Evolutionary conservation across 2,113 vertebrate genomes (phyloP).

Genomic region (Myxocyprinus asiaticus): DNA sequence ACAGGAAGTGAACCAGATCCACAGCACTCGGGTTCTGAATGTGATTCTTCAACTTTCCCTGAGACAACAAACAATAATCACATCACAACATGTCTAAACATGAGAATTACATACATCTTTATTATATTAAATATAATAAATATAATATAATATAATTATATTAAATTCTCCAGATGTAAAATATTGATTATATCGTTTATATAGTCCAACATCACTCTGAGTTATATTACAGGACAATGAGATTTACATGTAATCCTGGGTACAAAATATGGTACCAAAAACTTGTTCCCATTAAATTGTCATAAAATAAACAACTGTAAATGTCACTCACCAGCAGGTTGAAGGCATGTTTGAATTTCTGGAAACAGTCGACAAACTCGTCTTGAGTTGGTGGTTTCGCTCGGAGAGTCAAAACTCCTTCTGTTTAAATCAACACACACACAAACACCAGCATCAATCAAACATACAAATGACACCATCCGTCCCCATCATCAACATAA

Average conservation of each 20-base stretch:
- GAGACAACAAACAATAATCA: slow-evolving; percentile 36
- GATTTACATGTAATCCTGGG: background rate
- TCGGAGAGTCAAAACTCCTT: slow-evolving; percentile 94
- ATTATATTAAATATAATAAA: background rate
- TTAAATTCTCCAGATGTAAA: background rate
- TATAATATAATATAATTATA: too few relatives aligned
- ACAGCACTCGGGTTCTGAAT: slow-evolving; percentile 94
- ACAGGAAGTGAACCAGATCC: slow-evolving; percentile 94
- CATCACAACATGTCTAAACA: background rate
- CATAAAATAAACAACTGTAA: too few relatives aligned
- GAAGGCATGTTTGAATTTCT: slow-evolving; percentile 97
- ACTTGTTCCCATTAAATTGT: too few relatives aligned
- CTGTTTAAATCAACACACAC: slow-evolving; percentile 69
- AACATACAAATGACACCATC: background rate
- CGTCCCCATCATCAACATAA: background rate
- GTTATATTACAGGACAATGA: background rate
- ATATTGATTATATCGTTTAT: too few relatives aligned
- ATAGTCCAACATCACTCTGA: too few relatives aligned
- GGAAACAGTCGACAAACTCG: slow-evolving; percentile 92
- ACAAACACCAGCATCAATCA: background rate
- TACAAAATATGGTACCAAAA: too few relatives aligned
- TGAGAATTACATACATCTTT: background rate
- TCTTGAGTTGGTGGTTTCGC: slow-evolving; percentile 87
- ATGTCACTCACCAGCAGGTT: slow-evolving; percentile 88
- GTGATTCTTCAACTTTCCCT: slow-evolving; percentile 89